Base-by-base conservation (phyloP, 1,140 invertebrate species). In the Latrodectus geometricus region DNA sequence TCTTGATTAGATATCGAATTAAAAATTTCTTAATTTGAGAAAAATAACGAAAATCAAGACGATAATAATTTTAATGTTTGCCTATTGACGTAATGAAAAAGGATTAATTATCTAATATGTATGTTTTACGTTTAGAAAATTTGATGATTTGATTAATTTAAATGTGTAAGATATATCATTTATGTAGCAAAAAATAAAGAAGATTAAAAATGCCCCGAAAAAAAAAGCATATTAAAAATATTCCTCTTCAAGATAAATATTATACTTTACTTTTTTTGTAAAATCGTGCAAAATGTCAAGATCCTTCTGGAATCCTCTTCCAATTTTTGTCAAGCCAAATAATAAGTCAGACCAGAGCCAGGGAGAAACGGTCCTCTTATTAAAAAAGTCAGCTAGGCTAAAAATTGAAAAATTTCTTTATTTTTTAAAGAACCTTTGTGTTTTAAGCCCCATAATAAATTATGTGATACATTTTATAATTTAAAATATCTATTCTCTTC, bases 311-410 rank as follows among this genome's bases (percentile, higher is more conserved):
- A 35, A 72, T 11, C 23, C 11, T 56, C 78, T 23, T 14, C 78
- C 78, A 4, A 20, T 56, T 9, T 21, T 23, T n/a, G 49, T 17
- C 20, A 81, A 56, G 17, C 20, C 15, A 20, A 81, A 81, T 14
- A 72, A 8, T 15, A 70, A 72, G 9, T 81, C 78, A 4, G 78
- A 14, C 78, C 78, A 81, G 8, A 81, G 68, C n/a, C 48, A 52
- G 54, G 78, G 78, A 1, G 20, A 9, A 14, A 21, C 50, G 11
- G 50, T 72, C 14, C 78, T 9, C 14, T 70, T 35, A 12, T 70
- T 21, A 8, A 81, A 56, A 17, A 56, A 8, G 50, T 81, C 49
- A 54, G 23, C 78, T 15, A 81, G 15, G 20, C 78, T 81, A 50
- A 0, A 54, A 50, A 70, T 72, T 23, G 3, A 54, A 9, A 74